A percentile compares a stretch with the other conserved stretches of the same genome.
phyloP scores from a whole-genome alignment of 2,888 invertebrate species.

The Polyommatus icarus region DNA sequence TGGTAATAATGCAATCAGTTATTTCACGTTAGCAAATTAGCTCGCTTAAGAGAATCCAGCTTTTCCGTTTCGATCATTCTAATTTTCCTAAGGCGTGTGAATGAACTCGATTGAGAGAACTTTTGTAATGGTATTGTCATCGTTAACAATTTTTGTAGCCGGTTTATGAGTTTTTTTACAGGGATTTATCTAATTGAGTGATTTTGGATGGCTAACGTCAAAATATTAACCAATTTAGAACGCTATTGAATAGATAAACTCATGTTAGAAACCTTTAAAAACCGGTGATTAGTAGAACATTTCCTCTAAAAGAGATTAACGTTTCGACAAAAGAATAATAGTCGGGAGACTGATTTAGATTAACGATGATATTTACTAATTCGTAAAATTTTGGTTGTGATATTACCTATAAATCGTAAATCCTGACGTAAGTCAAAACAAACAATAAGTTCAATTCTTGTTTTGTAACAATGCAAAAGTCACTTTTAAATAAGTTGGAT shows the following conservation, averaged over 20 bases:
- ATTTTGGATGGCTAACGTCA: not conserved
- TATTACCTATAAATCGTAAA: constrained; percentile 7
- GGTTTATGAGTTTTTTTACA: not conserved
- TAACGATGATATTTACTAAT: not conserved
- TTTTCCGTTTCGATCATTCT: no score
- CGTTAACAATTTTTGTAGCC: not conserved
- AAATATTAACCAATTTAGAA: no score
- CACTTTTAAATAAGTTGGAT: not conserved
- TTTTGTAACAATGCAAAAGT: not conserved
- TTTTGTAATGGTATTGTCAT: not conserved
- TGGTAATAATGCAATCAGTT: not conserved
- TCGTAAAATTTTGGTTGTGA: constrained; percentile 28
- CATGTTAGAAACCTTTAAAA: not conserved
- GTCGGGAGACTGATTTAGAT: not conserved
- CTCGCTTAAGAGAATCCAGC: no score
- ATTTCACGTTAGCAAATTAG: not conserved
- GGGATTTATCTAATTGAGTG: not conserved
- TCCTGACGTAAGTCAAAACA: not conserved
- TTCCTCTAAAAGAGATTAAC: not conserved
- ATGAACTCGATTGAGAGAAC: not conserved
- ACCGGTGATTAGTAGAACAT: not conserved
- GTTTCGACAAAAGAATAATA: not conserved
- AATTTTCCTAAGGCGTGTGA: not conserved
- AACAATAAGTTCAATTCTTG: not conserved
- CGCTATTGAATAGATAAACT: not conserved